phyloP scores from a whole-genome alignment of 2,113 vertebrate species.

The Solea solea region DNA sequence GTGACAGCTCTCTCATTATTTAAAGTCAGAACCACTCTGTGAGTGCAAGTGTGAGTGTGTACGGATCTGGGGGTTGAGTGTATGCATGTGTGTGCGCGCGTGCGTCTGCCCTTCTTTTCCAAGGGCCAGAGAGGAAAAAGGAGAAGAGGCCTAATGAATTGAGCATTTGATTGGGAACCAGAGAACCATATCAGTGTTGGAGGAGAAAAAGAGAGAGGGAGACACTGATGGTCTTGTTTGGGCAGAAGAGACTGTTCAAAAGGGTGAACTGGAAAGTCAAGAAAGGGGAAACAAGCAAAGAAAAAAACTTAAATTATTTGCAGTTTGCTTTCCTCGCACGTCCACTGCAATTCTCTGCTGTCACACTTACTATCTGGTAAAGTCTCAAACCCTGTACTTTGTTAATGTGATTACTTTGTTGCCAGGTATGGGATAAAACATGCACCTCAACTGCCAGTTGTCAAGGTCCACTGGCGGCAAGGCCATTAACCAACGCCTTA shows the following conservation, averaged over 20 bases:
- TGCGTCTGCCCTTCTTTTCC: conserved; percentile 49
- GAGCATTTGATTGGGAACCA: conserved; percentile 67
- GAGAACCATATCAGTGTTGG: conserved; percentile 55
- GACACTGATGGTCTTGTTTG: conserved; percentile 53
- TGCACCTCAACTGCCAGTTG: conserved; percentile 21
- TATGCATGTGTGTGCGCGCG: conserved; percentile 14
- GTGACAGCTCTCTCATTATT: conserved; percentile 81
- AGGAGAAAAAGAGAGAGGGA: conserved; percentile 18
- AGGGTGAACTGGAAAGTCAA: conserved; percentile 33
- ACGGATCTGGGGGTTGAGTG: conserved; percentile 23
- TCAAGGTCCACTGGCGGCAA: conserved; percentile 16
- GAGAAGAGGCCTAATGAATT: conserved; percentile 66
- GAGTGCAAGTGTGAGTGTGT: conserved; percentile 29
- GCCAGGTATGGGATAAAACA: conserved; percentile 15
- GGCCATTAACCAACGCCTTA: not conserved
- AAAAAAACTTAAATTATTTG: conserved; percentile 27
- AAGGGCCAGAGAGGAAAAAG: conserved; percentile 54
- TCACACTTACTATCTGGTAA: too few relatives aligned
- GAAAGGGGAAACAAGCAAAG: conserved; percentile 24
- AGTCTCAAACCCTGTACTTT: conserved; percentile 4
- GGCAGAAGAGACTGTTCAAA: conserved; percentile 13
- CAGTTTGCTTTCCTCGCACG: conserved; percentile 3
- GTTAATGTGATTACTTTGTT: conserved; percentile 20
- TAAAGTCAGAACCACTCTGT: conserved; percentile 66
- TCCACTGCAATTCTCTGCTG: not conserved